Percentiles rank a stretch among this genome's conserved stretches.
These are phyloP conservation scores for Catagonus wagneri DNA, from an alignment of 2,113 vertebrate species.

Conservation along the genomic window DNA sequence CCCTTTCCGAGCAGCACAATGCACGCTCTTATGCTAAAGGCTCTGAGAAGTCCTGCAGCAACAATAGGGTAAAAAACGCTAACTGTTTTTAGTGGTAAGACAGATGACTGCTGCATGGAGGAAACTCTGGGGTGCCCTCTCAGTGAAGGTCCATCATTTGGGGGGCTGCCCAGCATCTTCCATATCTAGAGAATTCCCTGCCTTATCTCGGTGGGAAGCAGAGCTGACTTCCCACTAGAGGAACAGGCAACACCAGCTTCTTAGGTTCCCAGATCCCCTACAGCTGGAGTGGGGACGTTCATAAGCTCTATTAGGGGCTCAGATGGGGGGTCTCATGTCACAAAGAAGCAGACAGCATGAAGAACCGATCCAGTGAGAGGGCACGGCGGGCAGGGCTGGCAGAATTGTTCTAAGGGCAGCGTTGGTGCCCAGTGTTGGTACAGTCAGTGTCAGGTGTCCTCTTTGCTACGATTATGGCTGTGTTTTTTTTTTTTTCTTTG, in stretches of 20 bases:
- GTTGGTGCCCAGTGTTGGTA: neutral
- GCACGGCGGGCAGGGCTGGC: neutral
- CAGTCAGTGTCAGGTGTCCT: no score
- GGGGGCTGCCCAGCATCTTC: neutral
- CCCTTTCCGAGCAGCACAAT: conserved; percentile 21
- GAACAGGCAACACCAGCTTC: neutral
- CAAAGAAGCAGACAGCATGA: neutral
- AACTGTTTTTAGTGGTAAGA: neutral
- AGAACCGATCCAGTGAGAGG: neutral
- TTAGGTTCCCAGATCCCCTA: no score
- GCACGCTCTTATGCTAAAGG: neutral
- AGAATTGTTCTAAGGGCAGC: neutral
- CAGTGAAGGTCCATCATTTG: neutral
- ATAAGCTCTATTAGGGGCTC: neutral
- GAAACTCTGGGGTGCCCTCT: neutral
- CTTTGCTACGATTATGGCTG: neutral
- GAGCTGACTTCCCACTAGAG: neutral
- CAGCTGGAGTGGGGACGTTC: neutral
- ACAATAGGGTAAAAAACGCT: neutral
- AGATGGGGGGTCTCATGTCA: neutral
- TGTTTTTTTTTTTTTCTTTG: neutral
- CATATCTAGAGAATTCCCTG: neutral
- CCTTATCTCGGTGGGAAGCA: neutral
- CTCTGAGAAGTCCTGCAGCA: neutral
- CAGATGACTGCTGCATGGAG: neutral